A percentile compares a stretch with the other conserved stretches of the same genome.
These are phyloP conservation scores for Neocrepidodera transversa DNA, from an alignment of 2,888 invertebrate genomes.

Conservation along the genomic window DNA sequence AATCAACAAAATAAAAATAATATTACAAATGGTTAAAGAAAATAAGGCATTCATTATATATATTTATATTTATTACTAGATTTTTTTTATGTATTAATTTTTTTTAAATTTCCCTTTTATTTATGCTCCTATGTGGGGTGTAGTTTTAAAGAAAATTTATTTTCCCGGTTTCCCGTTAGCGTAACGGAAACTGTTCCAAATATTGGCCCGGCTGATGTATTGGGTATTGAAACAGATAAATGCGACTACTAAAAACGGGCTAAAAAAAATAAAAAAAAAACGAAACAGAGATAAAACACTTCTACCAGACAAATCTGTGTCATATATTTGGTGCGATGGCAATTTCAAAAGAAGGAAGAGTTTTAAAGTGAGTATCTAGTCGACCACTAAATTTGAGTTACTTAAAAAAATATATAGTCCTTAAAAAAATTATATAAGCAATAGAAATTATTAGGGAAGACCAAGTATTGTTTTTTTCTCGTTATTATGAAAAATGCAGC, in stretches of 20 bases:
- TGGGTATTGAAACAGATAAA: constrained; percentile 23
- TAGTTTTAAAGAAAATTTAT: constrained; percentile 8
- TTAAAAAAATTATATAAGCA: too few relatives aligned
- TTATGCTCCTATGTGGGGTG: neutral
- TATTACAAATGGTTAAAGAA: too few relatives aligned
- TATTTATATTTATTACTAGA: too few relatives aligned
- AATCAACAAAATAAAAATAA: too few relatives aligned
- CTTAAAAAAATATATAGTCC: too few relatives aligned
- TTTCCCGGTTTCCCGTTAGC: neutral
- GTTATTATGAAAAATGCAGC: too few relatives aligned
- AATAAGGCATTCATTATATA: too few relatives aligned
- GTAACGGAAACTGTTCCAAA: constrained; percentile 7
- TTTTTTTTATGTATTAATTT: too few relatives aligned
- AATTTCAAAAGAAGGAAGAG: neutral
- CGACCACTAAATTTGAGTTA: too few relatives aligned
- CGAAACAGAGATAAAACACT: constrained; percentile 1
- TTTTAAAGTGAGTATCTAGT: too few relatives aligned
- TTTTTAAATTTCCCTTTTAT: neutral
- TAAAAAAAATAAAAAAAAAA: constrained; percentile 8
- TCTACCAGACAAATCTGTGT: constrained; percentile 13
- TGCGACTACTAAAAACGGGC: constrained; percentile 14
- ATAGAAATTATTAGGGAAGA: too few relatives aligned
- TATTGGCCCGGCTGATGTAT: constrained; percentile 15
- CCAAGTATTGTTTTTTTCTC: too few relatives aligned
- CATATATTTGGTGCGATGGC: constrained; percentile 3